Conservation (phyloP, 2,888 invertebrate species). For the Sussaba pulchella region DNA sequence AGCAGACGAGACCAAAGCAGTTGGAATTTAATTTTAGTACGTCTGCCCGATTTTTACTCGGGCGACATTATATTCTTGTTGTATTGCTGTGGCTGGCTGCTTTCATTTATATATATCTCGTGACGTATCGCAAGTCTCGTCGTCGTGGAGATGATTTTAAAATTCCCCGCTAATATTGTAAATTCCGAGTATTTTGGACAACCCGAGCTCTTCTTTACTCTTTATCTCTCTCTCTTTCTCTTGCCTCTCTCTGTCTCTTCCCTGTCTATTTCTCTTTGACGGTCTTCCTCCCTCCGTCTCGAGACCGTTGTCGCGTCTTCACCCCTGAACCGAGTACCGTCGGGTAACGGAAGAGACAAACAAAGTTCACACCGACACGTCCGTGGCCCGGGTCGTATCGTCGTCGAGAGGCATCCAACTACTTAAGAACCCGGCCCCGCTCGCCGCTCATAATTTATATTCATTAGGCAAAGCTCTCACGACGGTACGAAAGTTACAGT, state of each 20-base stretch:
- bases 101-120: slow-evolving; percentile 24
- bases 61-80: slow-evolving; percentile 28
- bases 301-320: not conserved
- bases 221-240: not conserved
- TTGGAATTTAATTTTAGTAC: slow-evolving; percentile 26
- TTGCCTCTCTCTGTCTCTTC: not conserved
- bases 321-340: not conserved
- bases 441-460: slow-evolving; percentile 64
- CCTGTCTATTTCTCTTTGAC: not conserved
- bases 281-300: not conserved
- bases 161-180: slow-evolving; percentile 30
- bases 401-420: slow-evolving; percentile 51
- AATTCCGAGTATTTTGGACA: slow-evolving; percentile 29
- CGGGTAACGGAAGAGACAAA: slow-evolving; percentile 45
- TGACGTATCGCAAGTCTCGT: slow-evolving; percentile 1
- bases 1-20: not conserved
- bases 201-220: not conserved
- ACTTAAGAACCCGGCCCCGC: slow-evolving; percentile 57
- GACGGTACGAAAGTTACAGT: slow-evolving; percentile 42
- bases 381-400: slow-evolving; percentile 42
- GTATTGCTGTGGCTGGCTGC: slow-evolving; percentile 3
- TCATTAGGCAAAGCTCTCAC: slow-evolving; percentile 58
- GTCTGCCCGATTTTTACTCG: not conserved
- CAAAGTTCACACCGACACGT: slow-evolving; percentile 60
- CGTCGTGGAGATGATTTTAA: slow-evolving; percentile 24